Conservation (phyloP, 2,888 invertebrate genomes). For the Agriopis marginaria region DNA sequence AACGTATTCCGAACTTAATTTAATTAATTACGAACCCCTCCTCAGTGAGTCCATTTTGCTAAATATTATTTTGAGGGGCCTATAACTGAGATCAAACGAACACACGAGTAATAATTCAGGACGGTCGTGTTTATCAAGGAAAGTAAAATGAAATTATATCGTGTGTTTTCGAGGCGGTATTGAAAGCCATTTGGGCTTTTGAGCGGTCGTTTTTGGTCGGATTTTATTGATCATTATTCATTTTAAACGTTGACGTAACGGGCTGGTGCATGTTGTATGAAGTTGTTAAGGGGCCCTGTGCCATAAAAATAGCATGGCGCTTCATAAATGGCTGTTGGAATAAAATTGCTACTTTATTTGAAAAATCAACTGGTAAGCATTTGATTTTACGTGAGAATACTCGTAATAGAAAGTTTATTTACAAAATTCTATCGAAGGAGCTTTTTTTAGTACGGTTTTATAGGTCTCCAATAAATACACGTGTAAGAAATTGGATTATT, state of each 20-base stretch:
- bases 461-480: background rate
- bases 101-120: constrained; percentile 55
- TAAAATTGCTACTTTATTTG: constrained; percentile 23
- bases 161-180: constrained; percentile 54
- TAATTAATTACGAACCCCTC: constrained; percentile 82
- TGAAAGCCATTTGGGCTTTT: constrained; percentile 58
- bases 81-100: constrained; percentile 74
- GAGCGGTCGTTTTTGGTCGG: constrained; percentile 65
- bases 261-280: constrained; percentile 69
- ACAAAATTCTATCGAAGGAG: background rate
- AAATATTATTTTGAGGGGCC: constrained; percentile 79
- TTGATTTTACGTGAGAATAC: constrained; percentile 6
- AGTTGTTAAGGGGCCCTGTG: constrained; percentile 71
- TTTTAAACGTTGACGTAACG: constrained; percentile 70
- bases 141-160: constrained; percentile 59
- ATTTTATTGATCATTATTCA: constrained; percentile 81
- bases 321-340: constrained; percentile 30
- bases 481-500: background rate
- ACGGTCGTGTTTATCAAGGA: constrained; percentile 62
- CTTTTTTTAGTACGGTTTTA: background rate
- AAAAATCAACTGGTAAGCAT: constrained; percentile 13
- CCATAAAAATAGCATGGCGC: constrained; percentile 55
- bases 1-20: constrained; percentile 83
- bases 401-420: constrained; percentile 10
- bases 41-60: constrained; percentile 71